Evolutionary conservation across 1,140 invertebrate species (phyloP).

Genomic region (Ostrea denselamellosa): DNA sequence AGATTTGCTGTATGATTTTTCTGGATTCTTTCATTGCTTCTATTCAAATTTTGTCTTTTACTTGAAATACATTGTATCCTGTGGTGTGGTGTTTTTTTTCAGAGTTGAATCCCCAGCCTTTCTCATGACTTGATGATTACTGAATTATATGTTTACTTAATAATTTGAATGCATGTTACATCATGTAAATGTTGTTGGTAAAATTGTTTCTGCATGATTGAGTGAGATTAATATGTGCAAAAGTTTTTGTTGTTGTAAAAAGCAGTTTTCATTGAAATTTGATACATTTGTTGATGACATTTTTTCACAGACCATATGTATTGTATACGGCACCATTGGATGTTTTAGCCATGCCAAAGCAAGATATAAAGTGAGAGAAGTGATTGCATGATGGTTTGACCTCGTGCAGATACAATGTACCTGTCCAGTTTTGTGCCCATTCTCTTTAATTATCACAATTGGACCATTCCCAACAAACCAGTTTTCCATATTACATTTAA

Average conservation of each 20-base stretch:
- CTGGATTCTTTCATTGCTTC: neutral
- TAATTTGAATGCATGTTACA: neutral
- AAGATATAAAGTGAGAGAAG: constrained; percentile 12
- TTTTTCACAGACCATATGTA: constrained; percentile 4
- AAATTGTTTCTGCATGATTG: constrained; percentile 7
- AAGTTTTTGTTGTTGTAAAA: neutral
- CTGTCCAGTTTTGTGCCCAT: neutral
- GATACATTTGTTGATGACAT: constrained; percentile 28
- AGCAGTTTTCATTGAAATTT: neutral
- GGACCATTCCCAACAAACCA: neutral
- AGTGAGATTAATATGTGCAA: neutral
- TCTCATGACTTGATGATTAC: neutral
- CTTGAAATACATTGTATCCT: no score
- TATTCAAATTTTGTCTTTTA: neutral
- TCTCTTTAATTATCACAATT: neutral
- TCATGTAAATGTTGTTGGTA: neutral
- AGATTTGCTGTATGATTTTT: neutral
- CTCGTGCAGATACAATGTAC: neutral
- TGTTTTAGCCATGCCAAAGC: constrained; percentile 7
- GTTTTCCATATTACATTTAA: neutral
- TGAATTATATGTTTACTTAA: neutral
- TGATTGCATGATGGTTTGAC: neutral
- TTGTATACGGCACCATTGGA: constrained; percentile 18
- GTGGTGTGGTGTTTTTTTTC: neutral
- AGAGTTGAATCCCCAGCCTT: neutral